Conservation (phyloP, 2,797 vertebrate species). For the Cyclura pinguis region DNA sequence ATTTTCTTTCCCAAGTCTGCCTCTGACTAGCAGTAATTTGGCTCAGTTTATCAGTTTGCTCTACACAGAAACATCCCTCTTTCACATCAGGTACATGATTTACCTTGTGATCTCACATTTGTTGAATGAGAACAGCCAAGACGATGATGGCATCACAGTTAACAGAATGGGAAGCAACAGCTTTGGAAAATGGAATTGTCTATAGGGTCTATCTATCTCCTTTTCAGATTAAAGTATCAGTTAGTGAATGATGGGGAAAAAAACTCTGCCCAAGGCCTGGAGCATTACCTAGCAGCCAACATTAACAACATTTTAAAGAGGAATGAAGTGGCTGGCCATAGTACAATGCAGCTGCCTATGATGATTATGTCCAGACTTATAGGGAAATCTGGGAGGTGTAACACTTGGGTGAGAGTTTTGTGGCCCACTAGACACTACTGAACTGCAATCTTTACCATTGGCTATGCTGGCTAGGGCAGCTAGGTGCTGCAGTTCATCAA, state of each 20-base stretch:
- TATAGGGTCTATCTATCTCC: too few species aligned
- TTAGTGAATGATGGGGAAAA: neutral
- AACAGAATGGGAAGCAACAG: too few species aligned
- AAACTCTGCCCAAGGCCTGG: neutral
- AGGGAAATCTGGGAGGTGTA: neutral
- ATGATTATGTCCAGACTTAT: neutral
- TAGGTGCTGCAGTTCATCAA: too few species aligned
- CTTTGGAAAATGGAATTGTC: too few species aligned
- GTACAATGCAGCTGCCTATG: neutral
- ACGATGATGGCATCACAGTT: neutral
- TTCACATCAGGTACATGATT: neutral
- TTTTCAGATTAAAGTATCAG: neutral
- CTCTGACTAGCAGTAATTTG: neutral
- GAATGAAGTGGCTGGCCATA: too few species aligned
- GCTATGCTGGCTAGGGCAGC: too few species aligned
- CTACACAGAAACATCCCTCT: neutral
- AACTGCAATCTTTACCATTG: too few species aligned
- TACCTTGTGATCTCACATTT: neutral
- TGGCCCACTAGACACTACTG: too few species aligned
- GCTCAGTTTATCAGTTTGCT: neutral
- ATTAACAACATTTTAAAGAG: too few species aligned
- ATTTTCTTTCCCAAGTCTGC: neutral
- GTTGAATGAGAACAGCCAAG: too few species aligned
- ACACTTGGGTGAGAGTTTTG: neutral
- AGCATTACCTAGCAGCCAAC: too few species aligned